Conservation (phyloP, 2,888 invertebrate species). For the Clepsis dumicolana region DNA sequence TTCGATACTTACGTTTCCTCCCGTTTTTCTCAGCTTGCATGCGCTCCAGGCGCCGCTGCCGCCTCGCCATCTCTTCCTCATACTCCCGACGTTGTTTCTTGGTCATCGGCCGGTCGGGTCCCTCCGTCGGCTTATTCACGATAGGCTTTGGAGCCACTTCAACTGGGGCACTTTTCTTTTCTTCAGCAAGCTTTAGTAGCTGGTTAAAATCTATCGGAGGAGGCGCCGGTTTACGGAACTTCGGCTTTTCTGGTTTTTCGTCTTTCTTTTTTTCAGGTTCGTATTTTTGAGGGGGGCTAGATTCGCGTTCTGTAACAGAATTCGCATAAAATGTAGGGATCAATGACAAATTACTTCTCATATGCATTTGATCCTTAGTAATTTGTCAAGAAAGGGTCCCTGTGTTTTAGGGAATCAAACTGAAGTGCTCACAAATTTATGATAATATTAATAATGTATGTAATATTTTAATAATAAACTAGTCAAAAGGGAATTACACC, state of each 20-base stretch:
- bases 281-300: slow-evolving; percentile 69
- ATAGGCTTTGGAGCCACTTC: slow-evolving; percentile 69
- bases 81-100: slow-evolving; percentile 92
- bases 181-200: slow-evolving; percentile 92
- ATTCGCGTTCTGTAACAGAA: slow-evolving; percentile 59
- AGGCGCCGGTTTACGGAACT: slow-evolving; percentile 87
- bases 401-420: background rate
- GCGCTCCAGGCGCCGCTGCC: slow-evolving; percentile 78
- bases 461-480: too few relatives aligned
- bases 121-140: slow-evolving; percentile 74
- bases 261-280: slow-evolving; percentile 74
- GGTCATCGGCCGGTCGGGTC: slow-evolving; percentile 91
- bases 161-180: slow-evolving; percentile 93
- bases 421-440: too few relatives aligned
- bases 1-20: slow-evolving; percentile 59
- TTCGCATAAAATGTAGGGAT: slow-evolving; percentile 50
- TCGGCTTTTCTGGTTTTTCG: slow-evolving; percentile 84
- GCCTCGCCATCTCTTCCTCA: slow-evolving; percentile 90
- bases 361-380: background rate
- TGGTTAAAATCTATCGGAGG: slow-evolving; percentile 93
- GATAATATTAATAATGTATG: too few relatives aligned
- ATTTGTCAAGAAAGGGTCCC: background rate
- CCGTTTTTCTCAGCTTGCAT: slow-evolving; percentile 69
- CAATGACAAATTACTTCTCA: background rate
- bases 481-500: too few relatives aligned